These are phyloP conservation scores for Polyommatus iphigenia DNA, from an alignment of 2,888 invertebrate genomes.

Conservation along the genomic window DNA sequence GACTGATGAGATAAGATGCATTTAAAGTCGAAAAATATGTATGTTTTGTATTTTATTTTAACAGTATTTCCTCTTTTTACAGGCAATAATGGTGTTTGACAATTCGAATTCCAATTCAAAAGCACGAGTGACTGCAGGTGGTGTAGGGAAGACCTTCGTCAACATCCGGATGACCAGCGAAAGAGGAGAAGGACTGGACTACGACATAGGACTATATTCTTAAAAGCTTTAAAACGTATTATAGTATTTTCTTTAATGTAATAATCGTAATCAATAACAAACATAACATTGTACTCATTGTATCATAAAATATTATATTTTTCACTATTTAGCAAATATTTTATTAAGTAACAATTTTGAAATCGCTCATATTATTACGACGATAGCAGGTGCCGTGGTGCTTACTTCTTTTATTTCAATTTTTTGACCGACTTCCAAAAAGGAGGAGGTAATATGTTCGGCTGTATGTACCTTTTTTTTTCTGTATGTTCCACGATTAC, in stretches of 20 bases:
- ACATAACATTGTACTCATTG: background rate
- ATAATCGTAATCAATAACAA: background rate
- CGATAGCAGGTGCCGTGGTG: no score
- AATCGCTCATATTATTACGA: no score
- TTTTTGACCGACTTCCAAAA: no score
- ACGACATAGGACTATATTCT: conserved; percentile 51
- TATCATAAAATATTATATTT: background rate
- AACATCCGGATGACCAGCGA: conserved; percentile 52
- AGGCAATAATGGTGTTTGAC: conserved; percentile 52
- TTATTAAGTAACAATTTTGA: no score
- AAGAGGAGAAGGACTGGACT: conserved; percentile 50
- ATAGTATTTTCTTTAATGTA: background rate
- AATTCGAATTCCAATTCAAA: conserved; percentile 49
- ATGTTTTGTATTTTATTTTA: no score
- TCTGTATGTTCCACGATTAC: no score
- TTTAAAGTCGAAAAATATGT: no score
- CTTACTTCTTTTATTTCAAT: no score
- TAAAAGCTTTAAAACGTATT: conserved; percentile 34
- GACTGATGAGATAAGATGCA: no score
- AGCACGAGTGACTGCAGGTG: conserved; percentile 52
- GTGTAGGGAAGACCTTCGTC: conserved; percentile 50
- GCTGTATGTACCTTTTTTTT: no score
- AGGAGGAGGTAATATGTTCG: no score
- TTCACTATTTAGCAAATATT: background rate
- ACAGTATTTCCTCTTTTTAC: conserved; percentile 40